Evolutionary conservation across 2,797 vertebrate genomes (phyloP), one percentile per base, ranked within the genome.

Genomic region (Protonibea diacanthus): DNA sequence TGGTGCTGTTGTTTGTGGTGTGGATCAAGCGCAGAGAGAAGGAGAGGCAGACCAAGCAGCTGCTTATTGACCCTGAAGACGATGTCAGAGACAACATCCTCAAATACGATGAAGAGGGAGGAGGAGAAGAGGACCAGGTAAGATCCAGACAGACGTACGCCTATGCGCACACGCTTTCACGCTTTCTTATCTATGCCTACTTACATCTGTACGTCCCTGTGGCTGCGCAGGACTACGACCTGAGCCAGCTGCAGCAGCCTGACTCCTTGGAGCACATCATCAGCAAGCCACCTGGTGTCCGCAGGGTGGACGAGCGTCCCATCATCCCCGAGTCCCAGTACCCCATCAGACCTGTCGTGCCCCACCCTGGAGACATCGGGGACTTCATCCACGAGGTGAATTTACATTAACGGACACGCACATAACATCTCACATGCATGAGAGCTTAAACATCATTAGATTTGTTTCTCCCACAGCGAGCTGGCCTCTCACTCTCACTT

Each of bases 321-420:
- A 95, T 98, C 79, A 96, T 97, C 51, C 96, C 97, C 0, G 97
- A 98, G 90, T 97, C 97, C 0, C 97, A 98, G 92, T 98, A 97
- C 90, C 97, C 97, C 1, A 94, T 96, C 91, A 95, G 97, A 91
- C 97, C 97, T 14, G 96, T 97, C 52, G 95, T 97, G 83, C 97
- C 97, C 13, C 97, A 98, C 86, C 97, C 97, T 0, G 97, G 97
- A 71, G 97, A 99, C 93, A 99, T 98, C 20, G 97, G 97, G 40
- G 97, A 99, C 93, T 99, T 99, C 86, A 99, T 99, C 94, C 97
- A 95, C 1, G 97, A 99, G 97, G 97, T 98, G 91, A 90, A 49
- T 53, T 27, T 20, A 58, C 38, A 64, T 27, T 56, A n/a, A 12
- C 1, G 3, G 6, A 29, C 49, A 60, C 23, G 59, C 38, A 56